A percentile compares a stretch with the other conserved stretches of the same genome.
phyloP scores from a whole-genome alignment of 2,888 invertebrate species.

The Exocentrus adspersus region DNA sequence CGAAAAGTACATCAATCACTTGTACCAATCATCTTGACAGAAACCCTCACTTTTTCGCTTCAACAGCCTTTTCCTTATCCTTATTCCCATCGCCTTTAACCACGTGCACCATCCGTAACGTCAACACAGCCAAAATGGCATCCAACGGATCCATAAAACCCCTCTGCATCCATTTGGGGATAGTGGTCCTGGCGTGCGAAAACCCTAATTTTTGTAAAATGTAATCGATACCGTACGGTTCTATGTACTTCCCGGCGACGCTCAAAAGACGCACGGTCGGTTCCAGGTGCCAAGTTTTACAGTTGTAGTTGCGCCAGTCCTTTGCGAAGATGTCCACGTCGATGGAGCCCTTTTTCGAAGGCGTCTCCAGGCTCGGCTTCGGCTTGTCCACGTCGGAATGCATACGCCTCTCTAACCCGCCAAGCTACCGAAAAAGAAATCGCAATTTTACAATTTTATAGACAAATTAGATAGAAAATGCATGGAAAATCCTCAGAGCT shows the following conservation, averaged over 20 bases:
- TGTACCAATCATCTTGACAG: too few relatives aligned
- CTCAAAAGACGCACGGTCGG: slow-evolving; percentile 82
- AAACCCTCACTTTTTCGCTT: slow-evolving; percentile 30
- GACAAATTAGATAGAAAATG: slow-evolving; percentile 5
- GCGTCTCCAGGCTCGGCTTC: slow-evolving; percentile 43
- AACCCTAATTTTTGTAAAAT: slow-evolving; percentile 98
- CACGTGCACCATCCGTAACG: slow-evolving; percentile 73
- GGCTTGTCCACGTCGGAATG: slow-evolving; percentile 49
- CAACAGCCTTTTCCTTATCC: slow-evolving; percentile 44
- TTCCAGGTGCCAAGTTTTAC: slow-evolving; percentile 96
- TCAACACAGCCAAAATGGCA: slow-evolving; percentile 84
- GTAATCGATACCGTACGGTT: slow-evolving; percentile 98
- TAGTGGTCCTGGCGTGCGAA: slow-evolving; percentile 96
- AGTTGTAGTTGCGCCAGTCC: slow-evolving; percentile 91
- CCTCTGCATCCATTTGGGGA: slow-evolving; percentile 99
- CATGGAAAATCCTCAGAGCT: too few relatives aligned
- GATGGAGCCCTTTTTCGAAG: slow-evolving; percentile 53
- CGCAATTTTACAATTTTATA: too few relatives aligned
- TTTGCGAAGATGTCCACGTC: slow-evolving; percentile 75
- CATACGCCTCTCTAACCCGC: slow-evolving; percentile 50
- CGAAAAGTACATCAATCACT: neutral
- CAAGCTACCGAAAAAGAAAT: slow-evolving; percentile 42
- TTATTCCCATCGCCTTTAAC: slow-evolving; percentile 59
- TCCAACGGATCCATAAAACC: slow-evolving; percentile 98
- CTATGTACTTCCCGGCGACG: slow-evolving; percentile 86